Conservation (phyloP, 2,888 invertebrate genomes). For the Machimus rusticus region DNA sequence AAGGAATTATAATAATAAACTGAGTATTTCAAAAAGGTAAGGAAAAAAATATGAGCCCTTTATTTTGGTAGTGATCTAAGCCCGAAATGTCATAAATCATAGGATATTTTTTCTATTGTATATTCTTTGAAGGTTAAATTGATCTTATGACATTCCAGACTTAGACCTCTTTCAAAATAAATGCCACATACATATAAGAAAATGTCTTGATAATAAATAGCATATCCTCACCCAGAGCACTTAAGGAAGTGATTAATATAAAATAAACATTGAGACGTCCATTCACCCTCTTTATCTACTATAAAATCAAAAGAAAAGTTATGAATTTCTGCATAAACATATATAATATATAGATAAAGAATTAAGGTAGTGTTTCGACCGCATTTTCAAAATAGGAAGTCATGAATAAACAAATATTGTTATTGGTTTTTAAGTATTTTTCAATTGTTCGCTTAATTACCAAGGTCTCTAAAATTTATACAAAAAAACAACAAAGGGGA, state of each 20-base stretch:
- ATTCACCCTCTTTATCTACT: not conserved
- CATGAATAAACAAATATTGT: not conserved
- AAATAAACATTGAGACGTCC: not conserved
- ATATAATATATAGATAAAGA: not conserved
- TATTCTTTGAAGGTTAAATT: too few relatives aligned
- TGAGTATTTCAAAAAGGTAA: not conserved
- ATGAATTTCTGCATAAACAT: not conserved
- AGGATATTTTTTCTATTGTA: too few relatives aligned
- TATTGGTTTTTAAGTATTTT: not conserved
- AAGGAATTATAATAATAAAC: not conserved
- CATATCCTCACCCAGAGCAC: not conserved
- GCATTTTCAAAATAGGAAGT: not conserved
- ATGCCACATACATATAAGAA: too few relatives aligned
- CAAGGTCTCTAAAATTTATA: not conserved
- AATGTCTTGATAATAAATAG: not conserved
- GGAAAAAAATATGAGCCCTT: too few relatives aligned
- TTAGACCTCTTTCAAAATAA: too few relatives aligned
- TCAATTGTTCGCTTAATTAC: not conserved
- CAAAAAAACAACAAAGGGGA: not conserved
- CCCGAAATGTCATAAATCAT: too few relatives aligned
- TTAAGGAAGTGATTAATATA: not conserved
- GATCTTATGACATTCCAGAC: too few relatives aligned
- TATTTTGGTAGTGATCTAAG: too few relatives aligned
- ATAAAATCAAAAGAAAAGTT: not conserved
- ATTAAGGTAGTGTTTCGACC: not conserved